Evolutionary conservation across 1,140 invertebrate species (phyloP).

Genomic region (Eriosoma lanigerum): DNA sequence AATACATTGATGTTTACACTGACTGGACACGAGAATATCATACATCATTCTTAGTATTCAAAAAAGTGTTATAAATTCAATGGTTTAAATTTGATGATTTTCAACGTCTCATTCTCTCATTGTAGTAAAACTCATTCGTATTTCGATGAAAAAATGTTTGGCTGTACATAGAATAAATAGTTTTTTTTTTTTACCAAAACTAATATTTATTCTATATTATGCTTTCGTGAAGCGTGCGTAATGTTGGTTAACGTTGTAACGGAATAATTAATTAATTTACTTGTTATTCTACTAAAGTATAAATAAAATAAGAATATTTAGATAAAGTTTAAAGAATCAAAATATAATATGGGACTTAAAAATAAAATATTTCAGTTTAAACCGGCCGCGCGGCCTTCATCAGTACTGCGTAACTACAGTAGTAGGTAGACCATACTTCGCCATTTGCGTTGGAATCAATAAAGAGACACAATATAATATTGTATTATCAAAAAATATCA

Average conservation of each 20-base stretch:
- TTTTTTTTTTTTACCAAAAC: neutral
- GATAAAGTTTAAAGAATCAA: neutral
- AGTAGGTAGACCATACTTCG: neutral
- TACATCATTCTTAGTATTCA: slow-evolving; percentile 11
- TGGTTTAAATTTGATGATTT: neutral
- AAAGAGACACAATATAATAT: slow-evolving; percentile 7
- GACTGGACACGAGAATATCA: neutral
- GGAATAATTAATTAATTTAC: no score
- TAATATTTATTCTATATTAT: slow-evolving; percentile 1
- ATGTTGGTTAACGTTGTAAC: no score
- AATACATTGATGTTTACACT: neutral
- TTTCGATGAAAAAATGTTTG: no score
- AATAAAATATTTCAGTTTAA: neutral
- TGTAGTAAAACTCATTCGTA: neutral
- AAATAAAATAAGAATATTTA: neutral
- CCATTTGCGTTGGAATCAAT: slow-evolving; percentile 20
- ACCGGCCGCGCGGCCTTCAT: neutral
- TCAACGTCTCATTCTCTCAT: neutral
- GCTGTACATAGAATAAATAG: neutral
- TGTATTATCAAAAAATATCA: neutral
- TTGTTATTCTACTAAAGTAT: no score
- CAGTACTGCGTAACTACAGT: neutral
- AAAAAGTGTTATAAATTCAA: neutral
- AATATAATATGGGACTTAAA: neutral
- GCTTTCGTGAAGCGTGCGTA: no score